Base-by-base conservation (phyloP, 2,888 invertebrate species). In the Elegia similella region DNA sequence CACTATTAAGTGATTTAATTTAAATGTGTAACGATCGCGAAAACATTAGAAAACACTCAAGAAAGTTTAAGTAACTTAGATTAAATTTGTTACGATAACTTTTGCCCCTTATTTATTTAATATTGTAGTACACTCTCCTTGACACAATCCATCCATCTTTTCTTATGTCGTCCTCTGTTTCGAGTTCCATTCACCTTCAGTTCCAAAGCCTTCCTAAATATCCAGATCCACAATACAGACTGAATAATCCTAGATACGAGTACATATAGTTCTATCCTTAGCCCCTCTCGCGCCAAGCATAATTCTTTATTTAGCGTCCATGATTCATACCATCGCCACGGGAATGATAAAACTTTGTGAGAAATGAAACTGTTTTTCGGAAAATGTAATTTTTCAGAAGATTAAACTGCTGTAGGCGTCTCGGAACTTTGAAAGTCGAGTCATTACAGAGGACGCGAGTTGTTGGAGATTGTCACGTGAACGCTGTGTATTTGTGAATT, bases 341-440 rank as follows among this genome's bases (percentile, higher is more conserved):
- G 55, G 55, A 67, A 68, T 63, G 65, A 65, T 63, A 57, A 68
- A 70, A 69, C 60, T 68, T 69, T 62, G 53, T 58, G 44, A 56
- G 57, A 63, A 47, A 60, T 58, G 53, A 66, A 67, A 68, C 61
- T 59, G 67, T 62, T 67, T 63, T 64, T 59, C 61, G 58, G 56
- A 60, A 65, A 66, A 61, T 34, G 65, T 62, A 67, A 67, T 70
- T 71, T 70, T 69, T 71, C 66, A 66, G 61, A 56, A 69, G 69
- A 70, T 70, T 70, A 68, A 68, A 67, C 63, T 59, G 62, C 65
- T 65, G 50, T 62, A 57, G 58, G 64, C 62, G 65, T 53, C 48
- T 52, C 43, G 34, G n/a, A 52, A 59, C 57, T 63, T 64, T 62
- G 63, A 34, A 56, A 59, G 63, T 55, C 57, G 47, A 56, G 62